Evolutionary conservation across 2,888 invertebrate genomes (phyloP), one percentile per base, ranked within the genome.

Genomic region (Pyrrhia umbra): DNA sequence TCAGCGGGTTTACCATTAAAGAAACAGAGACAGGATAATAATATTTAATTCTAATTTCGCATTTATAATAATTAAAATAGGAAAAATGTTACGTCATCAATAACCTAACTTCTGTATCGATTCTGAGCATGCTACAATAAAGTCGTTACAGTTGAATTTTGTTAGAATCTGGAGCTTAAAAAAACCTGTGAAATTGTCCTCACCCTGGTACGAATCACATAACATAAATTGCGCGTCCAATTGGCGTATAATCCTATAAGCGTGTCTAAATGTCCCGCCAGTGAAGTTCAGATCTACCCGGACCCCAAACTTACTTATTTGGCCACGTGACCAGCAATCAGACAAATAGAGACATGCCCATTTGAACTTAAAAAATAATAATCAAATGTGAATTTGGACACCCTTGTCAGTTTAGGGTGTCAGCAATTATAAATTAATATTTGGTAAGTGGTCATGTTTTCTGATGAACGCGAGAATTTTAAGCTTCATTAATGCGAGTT

Each of bases 321-420:
- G 86, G 67, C 86, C 91, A 90, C 92, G 91, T 86, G 92, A 67
- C 89, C 82, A 66, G 84, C 80, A 92, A 91, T 92, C 91, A 89
- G 80, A 88, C 89, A 90, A 92, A 92, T 92, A 90, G 92, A 85
- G 88, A 88, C 86, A 88, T 77, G 86, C 82, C 79, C 82, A 67
- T 67, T 78, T 79, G 81, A 80, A 80, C 81, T 67, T 61, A 61
- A 68, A 78, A 77, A 80, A 77, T 51, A 59, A 80, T 74, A 70
- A 79, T 80, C 68, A 62, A 71, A 74, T 77, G 54, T 70, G 76
- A 71, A 68, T 71, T 77, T 63, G 63, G 80, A 77, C 73, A 77
- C 80, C 77, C 77, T 9, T 40, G 37, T 6, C n/a, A 34, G 23
- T n/a, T 42, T 18, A 76, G 71, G 71, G 76, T 50, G 71, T 40